Conservation (phyloP, 2,113 vertebrate species). For the Probosciger aterrimus region DNA sequence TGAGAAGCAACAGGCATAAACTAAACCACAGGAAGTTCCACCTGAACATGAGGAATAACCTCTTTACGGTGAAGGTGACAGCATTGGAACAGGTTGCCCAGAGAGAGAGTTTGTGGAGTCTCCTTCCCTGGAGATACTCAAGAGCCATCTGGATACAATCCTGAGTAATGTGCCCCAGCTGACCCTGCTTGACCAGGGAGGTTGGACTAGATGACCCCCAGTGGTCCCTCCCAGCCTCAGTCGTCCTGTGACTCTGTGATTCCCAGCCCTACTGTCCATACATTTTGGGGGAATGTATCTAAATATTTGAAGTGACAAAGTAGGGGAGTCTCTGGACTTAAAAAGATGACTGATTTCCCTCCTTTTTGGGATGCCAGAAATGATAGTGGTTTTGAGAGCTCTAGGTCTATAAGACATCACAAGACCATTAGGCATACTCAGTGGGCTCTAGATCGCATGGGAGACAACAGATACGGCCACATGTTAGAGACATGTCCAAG, state of each 20-base stretch:
- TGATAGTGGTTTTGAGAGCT: neutral
- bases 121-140: neutral
- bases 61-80: neutral
- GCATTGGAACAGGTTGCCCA: neutral
- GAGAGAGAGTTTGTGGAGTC: neutral
- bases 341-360: neutral
- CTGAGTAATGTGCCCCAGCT: neutral
- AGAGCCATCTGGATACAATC: neutral
- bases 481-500: neutral
- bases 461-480: neutral
- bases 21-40: neutral
- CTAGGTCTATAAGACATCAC: neutral
- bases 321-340: neutral
- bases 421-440: neutral
- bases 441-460: neutral
- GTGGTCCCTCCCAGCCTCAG: neutral
- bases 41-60: neutral
- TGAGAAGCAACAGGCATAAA: neutral
- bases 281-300: neutral
- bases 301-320: neutral
- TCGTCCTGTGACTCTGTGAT: neutral
- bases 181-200: neutral
- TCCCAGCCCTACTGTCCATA: neutral
- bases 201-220: neutral
- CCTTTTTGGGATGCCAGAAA: neutral